phyloP scores from a whole-genome alignment of 2,888 invertebrate genomes.

The Ernsta delagoae region DNA sequence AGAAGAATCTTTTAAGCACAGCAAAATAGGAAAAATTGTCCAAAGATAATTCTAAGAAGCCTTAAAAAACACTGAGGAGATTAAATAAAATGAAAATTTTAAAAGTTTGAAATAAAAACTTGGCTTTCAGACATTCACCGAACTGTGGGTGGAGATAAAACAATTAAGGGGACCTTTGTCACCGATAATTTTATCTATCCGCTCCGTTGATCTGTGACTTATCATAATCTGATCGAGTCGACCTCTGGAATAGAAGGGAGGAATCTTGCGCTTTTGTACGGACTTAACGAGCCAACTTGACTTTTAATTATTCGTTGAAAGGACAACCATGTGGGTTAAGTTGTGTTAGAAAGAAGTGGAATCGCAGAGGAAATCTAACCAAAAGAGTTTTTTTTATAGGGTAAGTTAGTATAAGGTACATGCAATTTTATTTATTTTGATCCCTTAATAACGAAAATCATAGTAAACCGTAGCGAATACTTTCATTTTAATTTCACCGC shows the following conservation, averaged over 20 bases:
- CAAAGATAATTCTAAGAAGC: too few relatives aligned
- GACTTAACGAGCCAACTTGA: constrained; percentile 29
- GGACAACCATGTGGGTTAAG: neutral
- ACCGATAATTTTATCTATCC: constrained; percentile 75
- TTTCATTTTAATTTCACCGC: constrained; percentile 17
- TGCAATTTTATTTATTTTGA: too few relatives aligned
- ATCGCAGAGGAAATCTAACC: too few relatives aligned
- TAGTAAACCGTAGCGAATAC: constrained; percentile 12
- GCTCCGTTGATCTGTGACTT: constrained; percentile 69
- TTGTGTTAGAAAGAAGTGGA: neutral
- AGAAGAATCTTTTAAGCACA: too few relatives aligned
- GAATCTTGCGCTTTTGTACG: constrained; percentile 12
- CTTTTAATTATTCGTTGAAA: constrained; percentile 42
- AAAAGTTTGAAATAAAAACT: constrained; percentile 15
- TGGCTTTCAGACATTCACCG: constrained; percentile 46
- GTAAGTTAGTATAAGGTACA: too few relatives aligned
- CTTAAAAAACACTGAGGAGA: too few relatives aligned
- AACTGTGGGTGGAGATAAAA: constrained; percentile 48
- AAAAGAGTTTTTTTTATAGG: too few relatives aligned
- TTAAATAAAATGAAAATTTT: neutral
- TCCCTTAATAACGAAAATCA: too few relatives aligned
- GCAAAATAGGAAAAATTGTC: too few relatives aligned
- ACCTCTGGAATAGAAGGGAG: constrained; percentile 23
- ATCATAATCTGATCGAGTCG: constrained; percentile 67
- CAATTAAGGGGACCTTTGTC: constrained; percentile 64